Base-by-base conservation (phyloP, 1,140 invertebrate genomes). In the Manduca sexta region DNA sequence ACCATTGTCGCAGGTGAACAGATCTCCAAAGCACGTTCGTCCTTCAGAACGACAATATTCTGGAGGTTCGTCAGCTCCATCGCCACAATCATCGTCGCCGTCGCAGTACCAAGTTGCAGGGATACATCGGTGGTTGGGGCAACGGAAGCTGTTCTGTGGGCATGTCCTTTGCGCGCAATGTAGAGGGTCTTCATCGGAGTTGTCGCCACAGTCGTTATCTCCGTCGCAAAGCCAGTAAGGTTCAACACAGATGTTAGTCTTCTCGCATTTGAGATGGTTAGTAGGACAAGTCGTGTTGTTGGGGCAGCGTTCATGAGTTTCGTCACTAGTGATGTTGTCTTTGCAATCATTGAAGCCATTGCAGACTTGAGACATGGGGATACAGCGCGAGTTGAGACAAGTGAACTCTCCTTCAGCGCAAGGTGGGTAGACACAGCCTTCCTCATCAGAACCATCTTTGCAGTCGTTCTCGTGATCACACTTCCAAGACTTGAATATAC, bases 391-490 rank as follows among this genome's bases (percentile, higher is more conserved):
- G 77, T 98, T 98, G 6, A 90, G 91, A 74, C 97, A 99, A 2
- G 97, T 98, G 55, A 98, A 99, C 75, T 98, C 96, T 1, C 94
- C 95, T n/a, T 91, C 87, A 1, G 94, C 94, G 74, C 97, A 98
- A 0, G 93, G 91, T 6, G 95, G 94, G 82, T 97, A 97, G 1
- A 90, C 88, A 77, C 97, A 99, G n/a, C 92, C 94, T 50, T 94
- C 88, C 82, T 99, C 97, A 76, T 98, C 97, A 14, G 94, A 95
- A 0, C 92, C 92, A 72, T 99, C 94, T 62, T 95, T 93, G 78
- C 97, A 99, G 65, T 99, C 97, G 67, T 99, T 97, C 87, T 94
- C 97, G 74, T 95, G 93, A 82, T 97, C 96, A 70, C 96, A 97
- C 74, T 95, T 95, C 96, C 95, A 98, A 0, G 95, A 94, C 66